phyloP scores from a whole-genome alignment of 2,797 vertebrate genomes.

The Chelidonichthys spinosus region DNA sequence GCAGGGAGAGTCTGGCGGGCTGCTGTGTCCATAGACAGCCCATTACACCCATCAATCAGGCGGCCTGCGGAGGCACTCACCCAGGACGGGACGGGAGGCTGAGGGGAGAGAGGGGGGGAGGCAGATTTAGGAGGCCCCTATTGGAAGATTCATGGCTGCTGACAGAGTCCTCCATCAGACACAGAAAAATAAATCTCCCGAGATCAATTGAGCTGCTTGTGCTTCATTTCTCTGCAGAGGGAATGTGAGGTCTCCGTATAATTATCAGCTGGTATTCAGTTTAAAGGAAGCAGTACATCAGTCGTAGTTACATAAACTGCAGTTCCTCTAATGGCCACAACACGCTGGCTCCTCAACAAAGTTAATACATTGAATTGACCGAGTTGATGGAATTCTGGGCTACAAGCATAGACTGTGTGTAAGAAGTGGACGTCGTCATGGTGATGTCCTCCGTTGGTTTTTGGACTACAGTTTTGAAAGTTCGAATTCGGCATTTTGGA shows the following conservation, averaged over 20 bases:
- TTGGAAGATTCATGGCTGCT: conserved; percentile 48
- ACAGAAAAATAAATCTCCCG: conserved; percentile 19
- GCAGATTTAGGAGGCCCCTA: conserved; percentile 54
- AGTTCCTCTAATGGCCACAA: background rate
- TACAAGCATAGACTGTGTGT: too few relatives aligned
- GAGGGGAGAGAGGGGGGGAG: conserved; percentile 26
- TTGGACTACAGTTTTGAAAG: too few relatives aligned
- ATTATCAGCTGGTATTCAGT: conserved; percentile 7
- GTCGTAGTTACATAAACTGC: background rate
- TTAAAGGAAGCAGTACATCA: background rate
- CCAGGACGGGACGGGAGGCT: conserved; percentile 33
- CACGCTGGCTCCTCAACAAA: background rate
- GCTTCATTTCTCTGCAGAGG: conserved; percentile 24
- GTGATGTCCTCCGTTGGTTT: too few relatives aligned
- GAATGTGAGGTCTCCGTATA: background rate
- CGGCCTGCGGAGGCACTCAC: conserved; percentile 24
- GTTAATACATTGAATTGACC: too few relatives aligned
- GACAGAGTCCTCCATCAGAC: conserved; percentile 41
- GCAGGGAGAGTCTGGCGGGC: conserved; percentile 31
- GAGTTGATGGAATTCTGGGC: too few relatives aligned
- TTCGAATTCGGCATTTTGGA: too few relatives aligned
- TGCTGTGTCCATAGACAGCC: conserved; percentile 49
- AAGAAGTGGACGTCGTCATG: too few relatives aligned
- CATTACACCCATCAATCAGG: conserved; percentile 69
- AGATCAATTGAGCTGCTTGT: conserved; percentile 30